A percentile compares a stretch with the other conserved stretches of the same genome.
These are phyloP conservation scores for Euthynnus affinis DNA, from an alignment of 2,797 vertebrate species.

Conservation along the genomic window DNA sequence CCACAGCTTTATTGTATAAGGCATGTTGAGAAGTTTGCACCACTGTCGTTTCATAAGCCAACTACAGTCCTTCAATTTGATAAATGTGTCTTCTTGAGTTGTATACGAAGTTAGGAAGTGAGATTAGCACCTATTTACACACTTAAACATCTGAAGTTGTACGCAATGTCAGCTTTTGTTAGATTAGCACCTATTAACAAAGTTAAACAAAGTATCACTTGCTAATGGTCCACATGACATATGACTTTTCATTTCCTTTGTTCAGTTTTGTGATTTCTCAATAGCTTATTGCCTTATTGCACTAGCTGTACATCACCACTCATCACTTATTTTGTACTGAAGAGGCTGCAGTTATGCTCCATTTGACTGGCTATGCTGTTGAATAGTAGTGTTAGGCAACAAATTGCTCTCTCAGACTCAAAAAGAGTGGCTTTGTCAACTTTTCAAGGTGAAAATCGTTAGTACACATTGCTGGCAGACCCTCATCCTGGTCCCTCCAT, in stretches of 20 bases:
- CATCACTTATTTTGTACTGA: slow-evolving; percentile 45
- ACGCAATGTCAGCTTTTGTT: background rate
- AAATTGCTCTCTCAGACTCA: slow-evolving; percentile 49
- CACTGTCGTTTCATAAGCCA: background rate
- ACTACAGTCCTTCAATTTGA: background rate
- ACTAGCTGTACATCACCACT: slow-evolving; percentile 46
- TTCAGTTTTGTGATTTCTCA: background rate
- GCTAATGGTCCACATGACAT: too few species aligned
- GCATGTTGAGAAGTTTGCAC: background rate
- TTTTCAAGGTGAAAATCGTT: slow-evolving; percentile 56
- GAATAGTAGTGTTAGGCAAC: slow-evolving; percentile 50
- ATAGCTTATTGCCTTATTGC: background rate
- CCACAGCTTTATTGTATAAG: background rate
- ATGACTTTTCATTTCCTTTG: background rate
- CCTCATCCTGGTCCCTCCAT: background rate
- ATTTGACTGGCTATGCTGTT: slow-evolving; percentile 34
- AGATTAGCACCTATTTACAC: too few species aligned
- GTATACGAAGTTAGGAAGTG: background rate
- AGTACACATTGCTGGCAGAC: slow-evolving; percentile 30
- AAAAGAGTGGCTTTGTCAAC: slow-evolving; percentile 51
- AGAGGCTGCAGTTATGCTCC: slow-evolving; percentile 14
- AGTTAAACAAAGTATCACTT: background rate
- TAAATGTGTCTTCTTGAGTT: background rate
- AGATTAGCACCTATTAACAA: too few species aligned
- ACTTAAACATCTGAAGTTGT: too few species aligned